phyloP scores from a whole-genome alignment of 2,888 invertebrate species.

The Cactoblastis cactorum region DNA sequence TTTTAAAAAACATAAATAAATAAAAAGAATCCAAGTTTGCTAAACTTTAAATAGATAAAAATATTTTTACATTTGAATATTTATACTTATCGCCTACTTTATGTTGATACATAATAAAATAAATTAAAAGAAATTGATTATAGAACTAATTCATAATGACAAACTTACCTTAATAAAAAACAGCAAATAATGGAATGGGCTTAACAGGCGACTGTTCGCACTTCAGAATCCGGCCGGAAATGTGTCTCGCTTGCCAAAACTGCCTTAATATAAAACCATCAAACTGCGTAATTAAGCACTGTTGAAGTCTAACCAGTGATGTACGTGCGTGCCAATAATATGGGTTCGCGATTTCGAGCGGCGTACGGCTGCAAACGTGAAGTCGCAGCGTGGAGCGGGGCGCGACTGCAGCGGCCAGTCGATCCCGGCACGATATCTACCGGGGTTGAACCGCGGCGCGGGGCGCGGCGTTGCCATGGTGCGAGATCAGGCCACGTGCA shows the following conservation, averaged over 20 bases:
- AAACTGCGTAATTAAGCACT: conserved; percentile 4
- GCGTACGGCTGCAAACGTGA: conserved; percentile 22
- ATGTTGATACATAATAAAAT: too few species aligned
- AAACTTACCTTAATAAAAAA: conserved; percentile 2
- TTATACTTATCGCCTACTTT: too few species aligned
- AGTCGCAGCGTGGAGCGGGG: conserved; percentile 26
- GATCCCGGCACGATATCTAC: conserved; percentile 38
- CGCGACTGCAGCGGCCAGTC: conserved; percentile 27
- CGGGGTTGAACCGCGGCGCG: conserved; percentile 33
- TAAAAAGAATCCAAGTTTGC: too few species aligned
- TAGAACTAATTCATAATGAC: not conserved
- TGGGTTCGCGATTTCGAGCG: conserved; percentile 52
- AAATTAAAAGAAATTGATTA: too few species aligned
- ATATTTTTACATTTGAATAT: too few species aligned
- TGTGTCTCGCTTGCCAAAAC: not conserved
- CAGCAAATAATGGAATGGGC: not conserved
- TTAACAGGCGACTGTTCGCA: not conserved
- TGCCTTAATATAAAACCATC: not conserved
- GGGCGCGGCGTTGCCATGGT: conserved; percentile 80
- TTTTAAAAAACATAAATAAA: too few species aligned
- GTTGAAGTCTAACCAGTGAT: not conserved
- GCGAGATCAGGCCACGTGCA: conserved; percentile 88
- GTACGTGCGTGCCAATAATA: conserved; percentile 22
- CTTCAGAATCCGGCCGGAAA: not conserved
- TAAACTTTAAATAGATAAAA: too few species aligned